phyloP scores from a whole-genome alignment of 2,888 invertebrate genomes.

The Anoplius nigerrimus region DNA sequence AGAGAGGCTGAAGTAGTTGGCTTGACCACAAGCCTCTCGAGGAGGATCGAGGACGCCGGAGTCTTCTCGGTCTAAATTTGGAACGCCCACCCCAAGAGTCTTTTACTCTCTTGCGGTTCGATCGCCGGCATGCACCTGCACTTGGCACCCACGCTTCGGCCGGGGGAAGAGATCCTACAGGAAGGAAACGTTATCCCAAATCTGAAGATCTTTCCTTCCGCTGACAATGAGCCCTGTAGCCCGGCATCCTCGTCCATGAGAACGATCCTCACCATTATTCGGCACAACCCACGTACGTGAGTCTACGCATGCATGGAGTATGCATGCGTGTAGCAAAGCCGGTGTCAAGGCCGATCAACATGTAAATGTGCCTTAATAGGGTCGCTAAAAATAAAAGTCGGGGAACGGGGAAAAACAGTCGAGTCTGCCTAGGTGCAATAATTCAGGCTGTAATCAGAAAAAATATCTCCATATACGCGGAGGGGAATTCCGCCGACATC shows the following conservation, averaged over 20 bases:
- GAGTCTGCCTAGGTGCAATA: too few species aligned
- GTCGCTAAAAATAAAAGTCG: too few species aligned
- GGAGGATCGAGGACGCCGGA: conserved; percentile 56
- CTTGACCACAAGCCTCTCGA: conserved; percentile 69
- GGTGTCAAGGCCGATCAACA: too few species aligned
- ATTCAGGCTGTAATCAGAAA: conserved; percentile 16
- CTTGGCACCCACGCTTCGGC: conserved; percentile 57
- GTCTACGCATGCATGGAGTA: too few species aligned
- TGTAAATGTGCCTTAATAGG: too few species aligned
- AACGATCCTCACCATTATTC: conserved; percentile 23
- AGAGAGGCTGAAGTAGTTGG: conserved; percentile 49
- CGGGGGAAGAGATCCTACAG: conserved; percentile 47
- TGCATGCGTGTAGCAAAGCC: too few species aligned
- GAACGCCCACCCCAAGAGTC: conserved; percentile 64
- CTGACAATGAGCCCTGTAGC: conserved; percentile 27
- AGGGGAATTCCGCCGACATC: conserved; percentile 51
- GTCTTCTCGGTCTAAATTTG: conserved; percentile 63
- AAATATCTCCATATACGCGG: conserved; percentile 30
- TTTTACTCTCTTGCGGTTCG: conserved; percentile 35
- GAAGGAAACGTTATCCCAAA: conserved; percentile 62
- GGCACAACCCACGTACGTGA: too few species aligned
- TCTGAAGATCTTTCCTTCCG: conserved; percentile 65
- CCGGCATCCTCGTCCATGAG: conserved; percentile 21
- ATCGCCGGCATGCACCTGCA: conserved; percentile 68
- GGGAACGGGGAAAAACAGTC: too few species aligned